Evolutionary conservation across 1,140 invertebrate species (phyloP), one percentile per base, ranked within the genome.

Genomic region (Achroia grisella): DNA sequence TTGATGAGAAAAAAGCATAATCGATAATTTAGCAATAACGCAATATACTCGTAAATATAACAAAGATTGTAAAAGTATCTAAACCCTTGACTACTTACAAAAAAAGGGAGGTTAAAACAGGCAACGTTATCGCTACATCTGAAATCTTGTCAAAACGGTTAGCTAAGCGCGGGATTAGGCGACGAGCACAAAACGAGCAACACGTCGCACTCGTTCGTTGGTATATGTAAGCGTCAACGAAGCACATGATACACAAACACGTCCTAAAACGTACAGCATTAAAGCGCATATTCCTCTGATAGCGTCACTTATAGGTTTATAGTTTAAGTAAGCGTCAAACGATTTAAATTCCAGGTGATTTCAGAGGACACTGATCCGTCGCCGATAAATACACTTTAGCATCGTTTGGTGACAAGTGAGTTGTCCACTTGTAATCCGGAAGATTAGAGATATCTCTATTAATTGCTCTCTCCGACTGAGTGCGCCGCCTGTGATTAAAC

Each of bases 61-160:
- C 2, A 23, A 23, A 23, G 2, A 23, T 23, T 23, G 2, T 23
- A 23, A 23, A 23, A 23, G 17, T 10, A 10, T 41, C 14, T 6
- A 41, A 12, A 44, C 35, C 23, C 10, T 31, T 33, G 45, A 39
- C 47, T 27, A 27, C 9, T 44, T 39, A 31, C 48, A 53, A 57
- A 30, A 46, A 40, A 40, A 46, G 37, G 45, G 62, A 61, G 55
- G 28, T 48, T 43, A 64, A 27, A 23, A 23, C 12, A 44, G 52
- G 54, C 45, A 54, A 39, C 48, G 50, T 76, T 73, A 79, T 79
- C 76, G 58, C 50, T 59, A 62, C 61, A 84, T 84, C 80, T 72
- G 54, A 75, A 79, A 74, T 74, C 58, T 72, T 82, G 76, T 81
- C 80, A 73, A 75, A 84, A 80, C 74, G 77, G 77, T 84, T 84